phyloP scores from a whole-genome alignment of 2,113 vertebrate species.

The Probosciger aterrimus region DNA sequence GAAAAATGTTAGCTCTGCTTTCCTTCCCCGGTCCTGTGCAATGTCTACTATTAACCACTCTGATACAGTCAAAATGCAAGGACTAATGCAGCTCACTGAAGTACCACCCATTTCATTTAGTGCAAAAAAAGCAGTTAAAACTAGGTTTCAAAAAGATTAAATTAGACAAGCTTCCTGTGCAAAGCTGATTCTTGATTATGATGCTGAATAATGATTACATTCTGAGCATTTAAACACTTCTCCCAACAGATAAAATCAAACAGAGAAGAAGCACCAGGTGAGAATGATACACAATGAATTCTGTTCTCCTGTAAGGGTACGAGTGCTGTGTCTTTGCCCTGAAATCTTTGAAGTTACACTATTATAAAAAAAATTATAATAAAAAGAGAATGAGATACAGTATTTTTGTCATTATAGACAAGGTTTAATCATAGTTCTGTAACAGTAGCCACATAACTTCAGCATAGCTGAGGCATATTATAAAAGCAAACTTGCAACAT shows the following conservation, averaged over 20 bases:
- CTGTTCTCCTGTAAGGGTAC: neutral
- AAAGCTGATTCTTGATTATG: neutral
- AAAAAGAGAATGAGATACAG: neutral
- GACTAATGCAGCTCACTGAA: neutral
- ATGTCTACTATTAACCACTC: neutral
- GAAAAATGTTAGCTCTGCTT: neutral
- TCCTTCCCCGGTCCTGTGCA: neutral
- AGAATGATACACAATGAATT: neutral
- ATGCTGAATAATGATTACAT: neutral
- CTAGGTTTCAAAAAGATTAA: neutral
- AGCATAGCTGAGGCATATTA: neutral
- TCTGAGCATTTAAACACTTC: neutral
- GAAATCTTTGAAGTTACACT: conserved; percentile 10
- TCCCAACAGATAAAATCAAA: neutral
- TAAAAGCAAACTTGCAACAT: neutral
- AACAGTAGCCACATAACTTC: neutral
- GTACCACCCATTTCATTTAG: neutral
- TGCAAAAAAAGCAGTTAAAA: neutral
- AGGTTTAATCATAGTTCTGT: neutral
- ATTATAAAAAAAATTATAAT: neutral
- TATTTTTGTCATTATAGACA: neutral
- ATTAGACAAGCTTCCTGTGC: neutral
- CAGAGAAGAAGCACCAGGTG: neutral
- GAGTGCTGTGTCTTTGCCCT: neutral
- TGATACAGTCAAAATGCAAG: neutral